phyloP scores from a whole-genome alignment of 2,113 vertebrate species.

The Emydura subglobosa region DNA sequence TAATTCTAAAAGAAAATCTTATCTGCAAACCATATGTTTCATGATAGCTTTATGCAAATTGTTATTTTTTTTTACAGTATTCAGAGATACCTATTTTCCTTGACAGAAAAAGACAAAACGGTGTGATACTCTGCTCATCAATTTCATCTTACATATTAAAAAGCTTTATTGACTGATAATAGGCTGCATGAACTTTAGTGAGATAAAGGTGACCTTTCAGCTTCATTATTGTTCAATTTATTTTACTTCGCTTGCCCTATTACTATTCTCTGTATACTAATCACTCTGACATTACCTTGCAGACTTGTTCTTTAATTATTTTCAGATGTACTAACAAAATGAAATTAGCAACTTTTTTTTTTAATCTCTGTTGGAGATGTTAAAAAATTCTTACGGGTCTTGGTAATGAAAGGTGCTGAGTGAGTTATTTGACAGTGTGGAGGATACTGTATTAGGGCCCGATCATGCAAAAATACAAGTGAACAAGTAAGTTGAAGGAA shows the following conservation, averaged over 20 bases:
- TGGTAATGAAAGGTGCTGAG: accelerated
- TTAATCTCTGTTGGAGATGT: background rate
- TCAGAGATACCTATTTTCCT: background rate
- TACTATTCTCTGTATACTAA: background rate
- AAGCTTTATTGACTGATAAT: background rate
- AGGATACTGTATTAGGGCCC: background rate
- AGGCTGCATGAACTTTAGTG: background rate
- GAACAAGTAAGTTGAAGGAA: background rate
- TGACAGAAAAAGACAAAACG: background rate
- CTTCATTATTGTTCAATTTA: background rate
- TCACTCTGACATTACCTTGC: background rate
- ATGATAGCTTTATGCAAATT: slow-evolving; percentile 37
- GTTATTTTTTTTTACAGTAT: slow-evolving; percentile 14
- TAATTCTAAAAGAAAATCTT: slow-evolving; percentile 45
- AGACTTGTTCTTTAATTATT: background rate
- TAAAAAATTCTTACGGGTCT: background rate
- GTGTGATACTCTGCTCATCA: background rate
- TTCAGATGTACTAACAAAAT: background rate
- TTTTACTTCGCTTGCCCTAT: slow-evolving; percentile 2
- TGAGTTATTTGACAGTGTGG: background rate
- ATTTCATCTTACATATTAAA: background rate
- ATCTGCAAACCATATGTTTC: slow-evolving; percentile 45
- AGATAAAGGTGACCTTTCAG: background rate
- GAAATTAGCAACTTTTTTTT: background rate
- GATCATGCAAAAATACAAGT: background rate